These are phyloP conservation scores for Myanophis thanlyinensis DNA, from an alignment of 2,113 vertebrate species.

Conservation along the genomic window DNA sequence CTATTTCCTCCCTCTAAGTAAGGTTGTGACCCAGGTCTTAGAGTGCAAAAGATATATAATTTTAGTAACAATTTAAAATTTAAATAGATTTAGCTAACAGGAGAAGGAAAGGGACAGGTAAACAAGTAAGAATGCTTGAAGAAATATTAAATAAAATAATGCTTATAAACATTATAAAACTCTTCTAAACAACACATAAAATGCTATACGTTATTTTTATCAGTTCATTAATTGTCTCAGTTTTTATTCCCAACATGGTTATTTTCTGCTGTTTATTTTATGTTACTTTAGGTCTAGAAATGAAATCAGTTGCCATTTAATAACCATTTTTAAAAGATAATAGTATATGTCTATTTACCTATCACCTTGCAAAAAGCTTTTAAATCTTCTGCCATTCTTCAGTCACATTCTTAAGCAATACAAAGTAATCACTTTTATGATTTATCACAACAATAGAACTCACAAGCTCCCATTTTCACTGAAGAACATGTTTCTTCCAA, in stretches of 20 bases:
- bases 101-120: neutral
- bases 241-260: neutral
- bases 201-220: constrained; percentile 32
- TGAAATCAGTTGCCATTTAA: neutral
- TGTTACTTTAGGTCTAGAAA: neutral
- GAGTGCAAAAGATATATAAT: constrained; percentile 86
- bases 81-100: constrained; percentile 29
- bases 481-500: neutral
- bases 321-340: neutral
- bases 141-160: neutral
- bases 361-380: neutral
- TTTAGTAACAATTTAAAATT: constrained; percentile 84
- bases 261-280: constrained; percentile 8
- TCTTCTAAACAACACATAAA: constrained; percentile 48
- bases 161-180: neutral
- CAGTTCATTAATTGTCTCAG: constrained; percentile 23
- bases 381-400: neutral
- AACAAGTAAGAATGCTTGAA: neutral
- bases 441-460: too few species aligned
- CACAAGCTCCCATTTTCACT: neutral
- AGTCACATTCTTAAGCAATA: neutral
- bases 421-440: neutral
- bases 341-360: neutral
- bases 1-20: constrained; percentile 84
- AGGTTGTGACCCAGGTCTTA: constrained; percentile 87